phyloP scores from a whole-genome alignment of 2,113 vertebrate species.

The Hemichromis elongatus region DNA sequence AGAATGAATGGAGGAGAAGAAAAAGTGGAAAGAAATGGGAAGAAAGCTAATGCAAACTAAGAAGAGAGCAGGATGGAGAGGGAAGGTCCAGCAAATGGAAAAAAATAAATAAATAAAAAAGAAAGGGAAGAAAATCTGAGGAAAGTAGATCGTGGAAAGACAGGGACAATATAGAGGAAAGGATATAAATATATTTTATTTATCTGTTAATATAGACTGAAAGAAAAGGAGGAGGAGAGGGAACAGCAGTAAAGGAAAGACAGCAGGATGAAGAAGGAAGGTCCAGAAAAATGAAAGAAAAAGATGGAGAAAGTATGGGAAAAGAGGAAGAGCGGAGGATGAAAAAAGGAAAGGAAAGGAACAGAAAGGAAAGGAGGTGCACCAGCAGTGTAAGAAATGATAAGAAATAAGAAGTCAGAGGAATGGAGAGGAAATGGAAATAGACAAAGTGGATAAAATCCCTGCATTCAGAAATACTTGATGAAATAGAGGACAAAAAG shows the following conservation, averaged over 20 bases:
- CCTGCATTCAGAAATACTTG: neutral
- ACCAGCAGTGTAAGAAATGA: neutral
- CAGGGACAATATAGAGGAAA: neutral
- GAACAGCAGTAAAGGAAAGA: neutral
- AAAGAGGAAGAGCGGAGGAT: neutral
- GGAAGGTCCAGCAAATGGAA: neutral
- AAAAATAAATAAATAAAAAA: fast-evolving
- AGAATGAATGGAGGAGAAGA: neutral
- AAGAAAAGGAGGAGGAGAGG: neutral
- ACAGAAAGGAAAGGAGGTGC: neutral
- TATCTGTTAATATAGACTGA: neutral
- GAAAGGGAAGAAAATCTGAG: neutral
- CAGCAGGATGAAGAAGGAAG: neutral
- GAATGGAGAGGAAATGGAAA: neutral
- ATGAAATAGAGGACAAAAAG: neutral
- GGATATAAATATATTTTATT: neutral
- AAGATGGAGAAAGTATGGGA: neutral
- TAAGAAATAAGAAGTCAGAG: neutral
- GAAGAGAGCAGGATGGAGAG: neutral
- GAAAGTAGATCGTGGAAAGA: neutral
- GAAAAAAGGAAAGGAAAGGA: neutral
- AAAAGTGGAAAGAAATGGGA: neutral
- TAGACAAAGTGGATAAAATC: neutral
- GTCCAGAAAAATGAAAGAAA: neutral
- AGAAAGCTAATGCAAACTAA: neutral